phyloP scores from a whole-genome alignment of 2,888 invertebrate species.

The Acheta domesticus region DNA sequence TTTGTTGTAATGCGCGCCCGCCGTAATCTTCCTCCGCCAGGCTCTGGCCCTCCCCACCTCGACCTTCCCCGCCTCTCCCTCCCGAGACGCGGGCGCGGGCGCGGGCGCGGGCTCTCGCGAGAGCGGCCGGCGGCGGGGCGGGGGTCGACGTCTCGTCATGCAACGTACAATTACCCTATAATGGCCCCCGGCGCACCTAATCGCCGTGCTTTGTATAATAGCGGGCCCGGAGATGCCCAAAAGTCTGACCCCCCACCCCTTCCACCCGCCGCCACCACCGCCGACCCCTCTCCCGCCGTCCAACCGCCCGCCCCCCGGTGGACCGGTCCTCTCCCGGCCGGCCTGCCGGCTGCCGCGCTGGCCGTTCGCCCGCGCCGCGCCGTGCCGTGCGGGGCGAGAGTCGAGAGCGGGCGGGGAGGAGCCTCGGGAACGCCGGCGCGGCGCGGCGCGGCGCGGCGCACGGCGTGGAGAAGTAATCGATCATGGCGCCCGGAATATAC shows the following conservation, averaged over 20 bases:
- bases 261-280: not conserved
- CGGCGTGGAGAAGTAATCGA: constrained; percentile 2
- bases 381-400: not conserved
- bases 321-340: not conserved
- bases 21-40: not conserved
- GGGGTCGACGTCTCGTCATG: not conserved
- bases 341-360: not conserved
- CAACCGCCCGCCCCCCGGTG: not conserved
- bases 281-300: not conserved
- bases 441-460: not conserved
- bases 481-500: not conserved
- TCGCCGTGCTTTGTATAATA: constrained; percentile 18
- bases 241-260: constrained; percentile 11
- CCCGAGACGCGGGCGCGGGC: not conserved
- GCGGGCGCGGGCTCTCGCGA: not conserved
- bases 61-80: not conserved
- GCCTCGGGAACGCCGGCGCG: not conserved
- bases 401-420: not conserved
- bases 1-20: not conserved
- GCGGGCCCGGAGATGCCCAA: constrained; percentile 2
- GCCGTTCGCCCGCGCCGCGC: not conserved
- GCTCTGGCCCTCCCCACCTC: not conserved
- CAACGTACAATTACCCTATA: constrained; percentile 18
- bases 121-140: not conserved
- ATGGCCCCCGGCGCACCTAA: constrained; percentile 18